Percentiles rank a stretch among this genome's conserved stretches.
phyloP scores from a whole-genome alignment of 2,888 invertebrate genomes.

The Lissonota sp. region DNA sequence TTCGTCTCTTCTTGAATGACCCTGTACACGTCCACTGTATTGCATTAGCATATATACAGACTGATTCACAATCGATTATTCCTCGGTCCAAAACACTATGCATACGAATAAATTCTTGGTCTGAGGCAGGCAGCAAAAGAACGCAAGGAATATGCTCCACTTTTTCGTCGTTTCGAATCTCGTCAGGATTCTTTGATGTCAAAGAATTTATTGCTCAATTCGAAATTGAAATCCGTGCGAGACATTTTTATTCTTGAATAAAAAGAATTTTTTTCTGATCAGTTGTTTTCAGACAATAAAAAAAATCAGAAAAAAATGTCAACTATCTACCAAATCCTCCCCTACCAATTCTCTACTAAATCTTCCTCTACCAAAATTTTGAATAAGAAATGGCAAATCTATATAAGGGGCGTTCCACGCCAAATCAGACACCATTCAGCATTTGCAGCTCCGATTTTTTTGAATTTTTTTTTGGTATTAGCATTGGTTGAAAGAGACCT shows the following conservation, averaged over 20 bases:
- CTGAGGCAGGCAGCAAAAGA: background rate
- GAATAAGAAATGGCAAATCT: too few species aligned
- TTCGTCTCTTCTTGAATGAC: background rate
- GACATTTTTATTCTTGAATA: background rate
- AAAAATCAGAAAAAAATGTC: too few species aligned
- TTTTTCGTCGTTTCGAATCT: background rate
- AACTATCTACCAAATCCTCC: too few species aligned
- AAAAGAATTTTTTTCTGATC: background rate
- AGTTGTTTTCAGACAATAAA: too few species aligned
- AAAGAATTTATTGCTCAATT: background rate
- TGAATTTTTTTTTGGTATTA: too few species aligned
- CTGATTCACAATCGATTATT: conserved; percentile 1
- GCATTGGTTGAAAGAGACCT: too few species aligned
- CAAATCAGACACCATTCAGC: too few species aligned
- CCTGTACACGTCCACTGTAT: background rate
- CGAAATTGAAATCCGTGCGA: background rate
- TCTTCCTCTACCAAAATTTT: too few species aligned
- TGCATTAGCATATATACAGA: conserved; percentile 5
- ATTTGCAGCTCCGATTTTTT: too few species aligned
- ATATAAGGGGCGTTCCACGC: too few species aligned
- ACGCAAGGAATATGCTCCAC: background rate
- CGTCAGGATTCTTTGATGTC: background rate
- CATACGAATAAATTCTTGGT: background rate
- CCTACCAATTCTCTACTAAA: too few species aligned
- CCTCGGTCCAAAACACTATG: background rate